Percentiles rank a stretch among this genome's conserved stretches.
Conservation (phyloP, 2,113 vertebrate species). For the Monarcha castaneiventris region DNA sequence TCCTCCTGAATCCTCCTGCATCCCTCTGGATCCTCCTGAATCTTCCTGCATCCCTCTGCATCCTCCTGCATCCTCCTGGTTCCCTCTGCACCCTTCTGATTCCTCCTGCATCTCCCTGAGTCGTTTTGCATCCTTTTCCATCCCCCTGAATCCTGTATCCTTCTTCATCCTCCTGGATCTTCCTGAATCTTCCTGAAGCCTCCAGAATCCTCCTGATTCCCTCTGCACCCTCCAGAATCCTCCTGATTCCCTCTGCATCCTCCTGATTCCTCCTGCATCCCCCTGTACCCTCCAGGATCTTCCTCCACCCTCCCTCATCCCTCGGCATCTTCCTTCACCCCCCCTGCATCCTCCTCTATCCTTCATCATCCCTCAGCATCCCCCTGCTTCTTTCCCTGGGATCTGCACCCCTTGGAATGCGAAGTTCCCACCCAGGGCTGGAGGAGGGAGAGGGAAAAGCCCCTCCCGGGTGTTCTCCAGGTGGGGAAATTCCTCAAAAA, state of each 20-base stretch:
- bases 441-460: background rate
- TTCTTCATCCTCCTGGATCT: accelerated
- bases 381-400: background rate
- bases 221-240: accelerated
- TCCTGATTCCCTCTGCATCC: too few relatives aligned
- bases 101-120: background rate
- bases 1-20: background rate
- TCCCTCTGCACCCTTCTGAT: background rate
- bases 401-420: background rate
- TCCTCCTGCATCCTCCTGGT: background rate
- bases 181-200: accelerated
- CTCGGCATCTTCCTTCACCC: background rate
- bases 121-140: accelerated
- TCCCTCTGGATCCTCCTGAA: background rate
- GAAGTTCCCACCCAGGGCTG: background rate
- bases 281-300: too few relatives aligned
- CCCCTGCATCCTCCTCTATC: background rate
- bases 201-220: accelerated
- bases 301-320: too few relatives aligned
- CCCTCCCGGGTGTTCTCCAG: background rate
- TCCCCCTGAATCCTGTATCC: accelerated
- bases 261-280: too few relatives aligned
- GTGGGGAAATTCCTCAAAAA: background rate
- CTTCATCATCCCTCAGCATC: background rate
- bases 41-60: accelerated